Evolutionary conservation across 2,888 invertebrate genomes (phyloP).

Genomic region (Perithous albicinctus): DNA sequence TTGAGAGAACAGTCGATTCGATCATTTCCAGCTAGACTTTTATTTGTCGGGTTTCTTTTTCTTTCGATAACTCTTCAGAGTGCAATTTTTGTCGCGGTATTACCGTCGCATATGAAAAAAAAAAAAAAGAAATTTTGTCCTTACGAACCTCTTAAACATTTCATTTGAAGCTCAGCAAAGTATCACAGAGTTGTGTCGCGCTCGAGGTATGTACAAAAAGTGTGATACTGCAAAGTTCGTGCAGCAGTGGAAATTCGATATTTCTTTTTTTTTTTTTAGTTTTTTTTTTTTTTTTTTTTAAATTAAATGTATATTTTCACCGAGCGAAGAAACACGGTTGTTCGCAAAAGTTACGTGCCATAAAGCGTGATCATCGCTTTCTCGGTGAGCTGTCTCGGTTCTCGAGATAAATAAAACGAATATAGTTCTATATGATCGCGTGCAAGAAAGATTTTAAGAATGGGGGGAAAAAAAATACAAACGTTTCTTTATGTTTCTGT

Average conservation of each 20-base stretch:
- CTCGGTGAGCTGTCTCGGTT: conserved; percentile 43
- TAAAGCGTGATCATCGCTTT: conserved; percentile 70
- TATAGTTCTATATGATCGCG: conserved; percentile 62
- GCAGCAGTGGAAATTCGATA: conserved; percentile 18
- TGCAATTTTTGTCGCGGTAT: conserved; percentile 10
- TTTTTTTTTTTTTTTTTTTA: conserved; percentile 6
- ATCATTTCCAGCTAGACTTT: conserved; percentile 10
- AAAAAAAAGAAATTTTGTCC: conserved; percentile 29
- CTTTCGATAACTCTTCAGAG: not conserved
- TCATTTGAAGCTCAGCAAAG: conserved; percentile 22
- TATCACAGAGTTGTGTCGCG: conserved; percentile 19
- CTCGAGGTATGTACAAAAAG: conserved; percentile 36
- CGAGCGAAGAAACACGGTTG: conserved; percentile 53
- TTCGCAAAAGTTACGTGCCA: conserved; percentile 75
- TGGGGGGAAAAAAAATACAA: conserved; percentile 36
- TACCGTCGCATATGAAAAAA: conserved; percentile 2
- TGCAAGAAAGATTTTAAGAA: conserved; percentile 74
- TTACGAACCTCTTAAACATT: conserved; percentile 5
- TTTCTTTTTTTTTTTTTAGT: not conserved
- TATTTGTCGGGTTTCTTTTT: not conserved
- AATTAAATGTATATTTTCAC: not conserved
- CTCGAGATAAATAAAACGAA: conserved; percentile 66
- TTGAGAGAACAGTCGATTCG: not conserved
- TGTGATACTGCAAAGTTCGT: conserved; percentile 23
- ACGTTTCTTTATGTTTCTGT: conserved; percentile 75